phyloP scores from a whole-genome alignment of 2,113 vertebrate species.

The Eudyptes chrysolophus region DNA sequence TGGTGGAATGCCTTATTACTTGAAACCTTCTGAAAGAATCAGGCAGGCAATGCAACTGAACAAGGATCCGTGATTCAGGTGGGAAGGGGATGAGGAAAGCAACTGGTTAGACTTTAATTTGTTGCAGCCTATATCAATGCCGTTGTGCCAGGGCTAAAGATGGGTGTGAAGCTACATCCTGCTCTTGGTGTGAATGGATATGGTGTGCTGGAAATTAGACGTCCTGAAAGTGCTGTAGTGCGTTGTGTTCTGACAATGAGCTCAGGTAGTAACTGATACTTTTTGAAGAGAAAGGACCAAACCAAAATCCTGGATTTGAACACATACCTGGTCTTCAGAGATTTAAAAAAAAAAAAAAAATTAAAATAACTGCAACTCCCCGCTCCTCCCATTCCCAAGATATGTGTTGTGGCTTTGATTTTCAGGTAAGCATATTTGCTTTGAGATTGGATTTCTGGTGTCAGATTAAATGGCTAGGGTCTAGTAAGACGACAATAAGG shows the following conservation, averaged over 20 bases:
- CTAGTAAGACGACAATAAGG: background rate
- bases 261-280: accelerated
- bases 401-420: background rate
- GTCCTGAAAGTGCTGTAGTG: background rate
- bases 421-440: background rate
- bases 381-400: background rate
- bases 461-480: background rate
- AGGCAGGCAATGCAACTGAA: background rate
- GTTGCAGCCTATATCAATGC: background rate
- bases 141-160: background rate
- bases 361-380: background rate
- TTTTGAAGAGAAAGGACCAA: background rate
- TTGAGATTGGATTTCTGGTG: background rate
- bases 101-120: background rate
- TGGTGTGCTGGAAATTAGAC: background rate
- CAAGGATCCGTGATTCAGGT: background rate
- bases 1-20: background rate
- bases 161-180: background rate
- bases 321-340: background rate
- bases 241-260: background rate
- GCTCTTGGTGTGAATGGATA: background rate
- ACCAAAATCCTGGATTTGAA: background rate
- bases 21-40: background rate
- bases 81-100: background rate
- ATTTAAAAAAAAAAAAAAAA: background rate